Conservation (phyloP, 2,888 invertebrate genomes). For the Phoronis australis region DNA sequence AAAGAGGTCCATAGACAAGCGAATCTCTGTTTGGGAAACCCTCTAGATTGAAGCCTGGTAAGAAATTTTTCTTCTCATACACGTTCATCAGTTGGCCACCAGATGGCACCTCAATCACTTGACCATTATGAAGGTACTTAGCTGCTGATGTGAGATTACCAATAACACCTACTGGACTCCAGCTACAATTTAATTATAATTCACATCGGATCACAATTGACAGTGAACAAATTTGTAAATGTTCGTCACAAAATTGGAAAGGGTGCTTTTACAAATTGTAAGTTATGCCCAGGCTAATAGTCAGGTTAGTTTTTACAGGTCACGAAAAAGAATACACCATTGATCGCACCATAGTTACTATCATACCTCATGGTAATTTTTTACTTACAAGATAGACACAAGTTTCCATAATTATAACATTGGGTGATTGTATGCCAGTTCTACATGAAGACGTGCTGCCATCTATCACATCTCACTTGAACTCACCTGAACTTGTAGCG, state of each 20-base stretch:
- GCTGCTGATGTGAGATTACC: slow-evolving; percentile 85
- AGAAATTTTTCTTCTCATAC: slow-evolving; percentile 73
- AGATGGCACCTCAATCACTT: slow-evolving; percentile 74
- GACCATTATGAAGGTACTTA: slow-evolving; percentile 75
- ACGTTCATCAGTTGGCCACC: slow-evolving; percentile 86
- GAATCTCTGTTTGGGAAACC: slow-evolving; percentile 97
- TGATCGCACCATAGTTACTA: no score
- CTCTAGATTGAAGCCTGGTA: slow-evolving; percentile 94
- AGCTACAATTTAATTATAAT: slow-evolving; percentile 59
- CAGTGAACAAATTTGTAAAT: neutral
- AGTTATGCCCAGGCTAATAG: no score
- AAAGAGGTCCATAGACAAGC: slow-evolving; percentile 76
- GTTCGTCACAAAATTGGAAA: no score
- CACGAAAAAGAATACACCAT: no score
- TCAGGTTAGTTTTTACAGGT: no score
- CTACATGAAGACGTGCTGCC: no score
- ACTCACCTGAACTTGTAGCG: slow-evolving; percentile 53
- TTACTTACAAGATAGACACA: no score
- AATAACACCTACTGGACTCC: slow-evolving; percentile 92
- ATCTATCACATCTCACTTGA: no score
- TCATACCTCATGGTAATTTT: no score
- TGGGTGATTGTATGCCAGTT: no score
- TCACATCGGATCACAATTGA: neutral
- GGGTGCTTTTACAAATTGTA: no score
- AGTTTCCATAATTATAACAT: no score